Percentiles rank a stretch among this genome's conserved stretches.
Conservation (phyloP, 2,797 vertebrate genomes). For the Gymnodraco acuticeps region DNA sequence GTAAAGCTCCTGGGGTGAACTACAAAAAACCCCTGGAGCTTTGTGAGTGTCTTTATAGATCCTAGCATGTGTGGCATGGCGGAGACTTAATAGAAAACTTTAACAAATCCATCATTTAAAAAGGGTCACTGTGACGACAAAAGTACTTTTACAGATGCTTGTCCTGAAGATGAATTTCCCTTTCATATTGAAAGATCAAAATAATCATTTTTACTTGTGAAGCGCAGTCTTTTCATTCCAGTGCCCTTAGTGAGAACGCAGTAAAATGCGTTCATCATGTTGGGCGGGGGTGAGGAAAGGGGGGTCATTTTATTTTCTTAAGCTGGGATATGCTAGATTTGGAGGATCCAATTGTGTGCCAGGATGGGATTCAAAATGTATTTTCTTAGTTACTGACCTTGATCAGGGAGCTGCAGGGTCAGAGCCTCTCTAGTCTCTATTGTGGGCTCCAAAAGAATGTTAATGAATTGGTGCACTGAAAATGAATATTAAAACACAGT, state of each 20-base stretch:
- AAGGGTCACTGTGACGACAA: conserved; percentile 54
- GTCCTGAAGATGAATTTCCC: conserved; percentile 74
- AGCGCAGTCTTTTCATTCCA: conserved; percentile 74
- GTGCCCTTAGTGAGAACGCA: conserved; percentile 74
- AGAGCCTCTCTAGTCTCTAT: conserved; percentile 84
- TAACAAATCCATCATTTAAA: conserved; percentile 68
- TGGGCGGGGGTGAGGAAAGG: conserved; percentile 4
- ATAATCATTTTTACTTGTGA: conserved; percentile 76
- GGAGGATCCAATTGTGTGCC: conserved; percentile 72
- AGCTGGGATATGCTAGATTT: conserved; percentile 62
- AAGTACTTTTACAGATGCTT: conserved; percentile 58
- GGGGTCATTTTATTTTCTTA: conserved; percentile 72
- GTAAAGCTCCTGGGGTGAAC: conserved; percentile 65
- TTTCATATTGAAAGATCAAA: conserved; percentile 77
- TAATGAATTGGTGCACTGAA: conserved; percentile 85
- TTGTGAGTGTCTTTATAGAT: conserved; percentile 50
- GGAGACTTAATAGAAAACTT: conserved; percentile 49
- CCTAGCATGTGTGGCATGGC: not conserved
- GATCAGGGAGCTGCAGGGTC: conserved; percentile 82
- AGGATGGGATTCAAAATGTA: conserved; percentile 83
- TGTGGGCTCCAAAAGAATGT: conserved; percentile 83
- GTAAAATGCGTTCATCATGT: conserved; percentile 73
- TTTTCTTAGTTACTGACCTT: conserved; percentile 88
- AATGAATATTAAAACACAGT: conserved; percentile 86
- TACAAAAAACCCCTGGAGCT: conserved; percentile 43